Evolutionary conservation across 2,113 vertebrate genomes (phyloP).

Genomic region (Rattus rattus): DNA sequence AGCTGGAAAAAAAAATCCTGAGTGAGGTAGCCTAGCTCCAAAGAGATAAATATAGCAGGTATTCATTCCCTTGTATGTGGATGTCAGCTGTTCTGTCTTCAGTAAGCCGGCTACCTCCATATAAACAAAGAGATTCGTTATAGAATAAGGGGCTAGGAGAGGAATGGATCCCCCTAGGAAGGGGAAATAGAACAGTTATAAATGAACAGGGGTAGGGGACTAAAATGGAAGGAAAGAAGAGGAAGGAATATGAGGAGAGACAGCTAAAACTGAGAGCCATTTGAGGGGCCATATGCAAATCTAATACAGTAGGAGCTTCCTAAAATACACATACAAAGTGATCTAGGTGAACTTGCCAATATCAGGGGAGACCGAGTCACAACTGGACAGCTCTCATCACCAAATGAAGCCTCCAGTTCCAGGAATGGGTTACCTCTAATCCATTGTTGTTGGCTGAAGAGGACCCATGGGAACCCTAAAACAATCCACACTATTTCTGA

Average conservation of each 20-base stretch:
- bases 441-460: background rate
- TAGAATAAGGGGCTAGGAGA: background rate
- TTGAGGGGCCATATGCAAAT: background rate
- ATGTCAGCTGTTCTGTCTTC: background rate
- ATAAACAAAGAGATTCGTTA: background rate
- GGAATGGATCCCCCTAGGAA: background rate
- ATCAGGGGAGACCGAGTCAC: background rate
- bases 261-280: background rate
- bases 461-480: background rate
- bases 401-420: background rate
- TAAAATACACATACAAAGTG: background rate
- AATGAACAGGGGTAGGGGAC: background rate
- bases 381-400: background rate
- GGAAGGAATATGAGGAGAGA: background rate
- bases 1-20: background rate
- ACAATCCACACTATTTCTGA: background rate
- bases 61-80: background rate
- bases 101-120: background rate
- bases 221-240: background rate
- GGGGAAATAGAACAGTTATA: background rate
- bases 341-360: background rate
- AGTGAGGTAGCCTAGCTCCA: background rate
- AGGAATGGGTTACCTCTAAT: background rate
- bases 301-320: background rate
- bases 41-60: background rate